phyloP scores from a whole-genome alignment of 1,140 invertebrate genomes.

The Drosophila sechellia region DNA sequence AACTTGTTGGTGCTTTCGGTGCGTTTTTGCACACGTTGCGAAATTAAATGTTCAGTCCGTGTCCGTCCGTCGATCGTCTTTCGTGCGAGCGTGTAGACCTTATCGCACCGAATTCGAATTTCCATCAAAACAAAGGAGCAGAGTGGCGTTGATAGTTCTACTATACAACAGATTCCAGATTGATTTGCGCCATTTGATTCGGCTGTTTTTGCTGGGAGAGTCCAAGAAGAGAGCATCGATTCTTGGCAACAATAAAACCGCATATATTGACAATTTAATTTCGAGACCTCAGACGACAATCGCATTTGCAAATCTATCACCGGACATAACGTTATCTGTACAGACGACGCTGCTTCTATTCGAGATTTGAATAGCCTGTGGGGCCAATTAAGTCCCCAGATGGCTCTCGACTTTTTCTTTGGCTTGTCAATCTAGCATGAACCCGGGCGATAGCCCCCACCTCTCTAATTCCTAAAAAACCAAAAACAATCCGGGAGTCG shows the following conservation, averaged over 20 bases:
- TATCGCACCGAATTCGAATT: slow-evolving; percentile 56
- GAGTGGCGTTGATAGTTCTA: slow-evolving; percentile 35
- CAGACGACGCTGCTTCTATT: background rate
- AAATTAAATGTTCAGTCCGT: slow-evolving; percentile 25
- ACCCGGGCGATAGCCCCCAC: slow-evolving; percentile 32
- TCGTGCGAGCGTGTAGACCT: slow-evolving; percentile 59
- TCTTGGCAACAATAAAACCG: slow-evolving; percentile 18
- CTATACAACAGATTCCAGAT: slow-evolving; percentile 44
- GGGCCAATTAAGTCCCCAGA: slow-evolving; percentile 35
- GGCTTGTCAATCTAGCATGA: slow-evolving; percentile 13
- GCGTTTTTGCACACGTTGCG: slow-evolving; percentile 66
- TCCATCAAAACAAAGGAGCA: slow-evolving; percentile 50
- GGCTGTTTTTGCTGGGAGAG: slow-evolving; percentile 12
- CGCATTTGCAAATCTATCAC: slow-evolving; percentile 26
- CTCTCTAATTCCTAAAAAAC: slow-evolving; percentile 12
- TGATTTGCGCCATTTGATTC: slow-evolving; percentile 32
- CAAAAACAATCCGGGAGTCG: background rate
- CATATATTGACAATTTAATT: slow-evolving; percentile 1
- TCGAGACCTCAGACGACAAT: slow-evolving; percentile 7
- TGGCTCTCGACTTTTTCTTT: slow-evolving; percentile 21
- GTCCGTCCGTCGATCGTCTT: slow-evolving; percentile 17
- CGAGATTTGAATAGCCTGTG: slow-evolving; percentile 5
- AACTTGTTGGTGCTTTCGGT: slow-evolving; percentile 21
- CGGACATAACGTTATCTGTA: slow-evolving; percentile 42
- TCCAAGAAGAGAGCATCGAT: slow-evolving; percentile 1